Conservation (phyloP, 2,888 invertebrate genomes). For the Morpho achilles region DNA sequence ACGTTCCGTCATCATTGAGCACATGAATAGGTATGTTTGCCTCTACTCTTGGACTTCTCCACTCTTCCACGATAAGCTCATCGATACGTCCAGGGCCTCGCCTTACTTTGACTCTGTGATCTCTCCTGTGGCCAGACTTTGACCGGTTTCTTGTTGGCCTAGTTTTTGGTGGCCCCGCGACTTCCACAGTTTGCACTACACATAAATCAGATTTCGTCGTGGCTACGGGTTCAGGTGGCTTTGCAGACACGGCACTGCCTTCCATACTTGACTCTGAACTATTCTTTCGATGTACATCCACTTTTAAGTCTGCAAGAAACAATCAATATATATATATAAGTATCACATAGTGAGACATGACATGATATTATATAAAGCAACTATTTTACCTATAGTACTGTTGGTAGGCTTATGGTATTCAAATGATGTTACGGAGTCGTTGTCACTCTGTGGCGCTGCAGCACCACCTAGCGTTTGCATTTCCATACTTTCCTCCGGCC, state of each 20-base stretch:
- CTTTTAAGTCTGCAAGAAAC: constrained; percentile 86
- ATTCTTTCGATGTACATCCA: constrained; percentile 95
- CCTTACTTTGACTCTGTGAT: constrained; percentile 48
- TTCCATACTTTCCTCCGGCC: constrained; percentile 90
- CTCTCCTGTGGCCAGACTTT: constrained; percentile 55
- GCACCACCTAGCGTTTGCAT: constrained; percentile 83
- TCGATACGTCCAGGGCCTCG: constrained; percentile 59
- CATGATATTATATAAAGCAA: background rate
- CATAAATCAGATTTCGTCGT: constrained; percentile 63
- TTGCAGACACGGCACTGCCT: constrained; percentile 74
- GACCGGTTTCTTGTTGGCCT: constrained; percentile 54
- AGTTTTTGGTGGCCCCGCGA: constrained; percentile 52
- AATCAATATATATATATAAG: background rate
- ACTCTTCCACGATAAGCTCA: constrained; percentile 59
- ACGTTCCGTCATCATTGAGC: constrained; percentile 65
- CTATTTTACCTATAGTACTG: constrained; percentile 81
- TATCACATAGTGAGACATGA: background rate
- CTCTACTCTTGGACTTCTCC: constrained; percentile 48
- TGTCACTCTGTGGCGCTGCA: constrained; percentile 75
- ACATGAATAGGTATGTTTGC: constrained; percentile 59
- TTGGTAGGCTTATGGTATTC: constrained; percentile 82
- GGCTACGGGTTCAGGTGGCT: constrained; percentile 54
- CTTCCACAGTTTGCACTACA: constrained; percentile 48
- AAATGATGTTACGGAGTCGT: constrained; percentile 82
- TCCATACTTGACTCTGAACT: constrained; percentile 93